Evolutionary conservation across 2,797 vertebrate species (phyloP).

Genomic region (Silurus aristotelis): DNA sequence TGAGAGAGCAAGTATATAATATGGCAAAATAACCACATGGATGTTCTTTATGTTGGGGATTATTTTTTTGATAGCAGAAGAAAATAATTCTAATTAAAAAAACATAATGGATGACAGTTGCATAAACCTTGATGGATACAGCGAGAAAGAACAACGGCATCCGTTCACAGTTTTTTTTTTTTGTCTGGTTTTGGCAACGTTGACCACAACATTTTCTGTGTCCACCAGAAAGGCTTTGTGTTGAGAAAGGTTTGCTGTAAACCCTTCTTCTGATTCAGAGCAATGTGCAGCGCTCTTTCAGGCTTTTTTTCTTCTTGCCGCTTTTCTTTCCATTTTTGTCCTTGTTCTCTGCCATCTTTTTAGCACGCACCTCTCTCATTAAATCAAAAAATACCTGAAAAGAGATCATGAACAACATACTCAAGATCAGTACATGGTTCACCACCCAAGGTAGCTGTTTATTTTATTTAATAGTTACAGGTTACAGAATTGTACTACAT

Average conservation of each 20-base stretch:
- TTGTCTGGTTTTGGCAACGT: constrained; percentile 16
- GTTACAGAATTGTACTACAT: not conserved
- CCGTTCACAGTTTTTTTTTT: constrained; percentile 28
- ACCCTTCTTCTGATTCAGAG: constrained; percentile 40
- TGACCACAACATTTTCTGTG: not conserved
- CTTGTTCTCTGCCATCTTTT: constrained; percentile 95
- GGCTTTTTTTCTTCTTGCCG: constrained; percentile 87
- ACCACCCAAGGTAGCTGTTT: not conserved
- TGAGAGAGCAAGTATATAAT: not conserved
- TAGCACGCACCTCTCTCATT: constrained; percentile 92
- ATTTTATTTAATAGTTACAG: not conserved
- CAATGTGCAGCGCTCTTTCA: constrained; percentile 53
- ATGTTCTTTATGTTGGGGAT: not conserved
- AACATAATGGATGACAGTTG: not conserved
- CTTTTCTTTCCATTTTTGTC: constrained; percentile 91
- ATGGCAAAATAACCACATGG: not conserved
- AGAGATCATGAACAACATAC: not conserved
- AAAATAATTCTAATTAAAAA: not conserved
- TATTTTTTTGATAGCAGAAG: constrained; percentile 18
- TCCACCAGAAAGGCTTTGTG: not conserved
- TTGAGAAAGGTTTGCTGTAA: not conserved
- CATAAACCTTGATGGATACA: constrained; percentile 18
- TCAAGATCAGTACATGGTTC: not conserved
- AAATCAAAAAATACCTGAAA: constrained; percentile 92
- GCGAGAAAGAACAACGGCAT: constrained; percentile 15